Conservation (phyloP, 2,113 vertebrate genomes). For the Larimichthys polyactis region DNA sequence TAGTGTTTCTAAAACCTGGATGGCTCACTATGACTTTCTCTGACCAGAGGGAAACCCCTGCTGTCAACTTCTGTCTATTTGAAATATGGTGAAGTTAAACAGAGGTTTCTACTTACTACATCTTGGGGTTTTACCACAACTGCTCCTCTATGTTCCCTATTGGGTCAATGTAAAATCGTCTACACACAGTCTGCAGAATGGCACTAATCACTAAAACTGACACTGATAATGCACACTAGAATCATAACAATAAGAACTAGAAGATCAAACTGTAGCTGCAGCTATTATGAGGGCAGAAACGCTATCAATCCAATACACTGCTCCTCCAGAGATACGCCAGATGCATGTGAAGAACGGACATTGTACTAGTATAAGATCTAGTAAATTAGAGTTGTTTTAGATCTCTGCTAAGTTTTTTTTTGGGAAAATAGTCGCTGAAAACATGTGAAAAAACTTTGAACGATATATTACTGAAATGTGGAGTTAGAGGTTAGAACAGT, state of each 20-base stretch:
- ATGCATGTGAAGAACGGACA: background rate
- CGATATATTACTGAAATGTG: no score
- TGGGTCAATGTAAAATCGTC: background rate
- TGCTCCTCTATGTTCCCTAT: background rate
- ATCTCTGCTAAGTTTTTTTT: background rate
- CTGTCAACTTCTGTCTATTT: background rate
- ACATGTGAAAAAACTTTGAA: no score
- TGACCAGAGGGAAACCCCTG: background rate
- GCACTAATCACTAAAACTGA: conserved; percentile 16
- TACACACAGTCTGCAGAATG: background rate
- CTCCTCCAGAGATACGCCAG: conserved; percentile 17
- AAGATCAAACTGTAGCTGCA: conserved; percentile 21
- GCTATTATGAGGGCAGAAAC: background rate
- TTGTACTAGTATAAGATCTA: background rate
- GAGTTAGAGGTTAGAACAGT: no score
- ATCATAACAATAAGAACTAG: background rate
- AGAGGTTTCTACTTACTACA: background rate
- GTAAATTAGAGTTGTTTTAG: background rate
- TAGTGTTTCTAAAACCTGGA: background rate
- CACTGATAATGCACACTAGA: background rate
- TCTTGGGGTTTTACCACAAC: background rate
- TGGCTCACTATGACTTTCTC: background rate
- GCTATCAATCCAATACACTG: conserved; percentile 30
- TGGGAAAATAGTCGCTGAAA: no score
- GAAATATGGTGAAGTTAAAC: background rate